A percentile compares a stretch with the other conserved stretches of the same genome.
These are phyloP conservation scores for Amphiprion ocellaris DNA, from an alignment of 2,113 vertebrate genomes.

Conservation along the genomic window DNA sequence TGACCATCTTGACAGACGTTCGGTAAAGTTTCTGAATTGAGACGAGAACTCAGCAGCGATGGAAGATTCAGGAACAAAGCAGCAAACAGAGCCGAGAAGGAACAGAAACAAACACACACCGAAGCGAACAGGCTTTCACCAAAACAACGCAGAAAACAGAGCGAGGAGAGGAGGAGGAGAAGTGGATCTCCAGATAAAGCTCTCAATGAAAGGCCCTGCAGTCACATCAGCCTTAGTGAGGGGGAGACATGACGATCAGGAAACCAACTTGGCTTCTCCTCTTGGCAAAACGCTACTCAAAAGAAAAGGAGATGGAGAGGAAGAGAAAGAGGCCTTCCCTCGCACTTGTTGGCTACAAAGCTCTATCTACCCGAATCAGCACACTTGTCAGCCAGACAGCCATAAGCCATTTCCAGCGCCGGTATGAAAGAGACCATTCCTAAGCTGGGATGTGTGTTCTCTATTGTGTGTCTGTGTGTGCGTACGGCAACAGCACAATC, in stretches of 20 bases:
- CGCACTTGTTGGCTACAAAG: conserved; percentile 77
- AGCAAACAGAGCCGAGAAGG: conserved; percentile 37
- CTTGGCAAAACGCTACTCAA: conserved; percentile 69
- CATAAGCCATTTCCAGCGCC: conserved; percentile 72
- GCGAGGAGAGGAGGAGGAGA: conserved; percentile 69
- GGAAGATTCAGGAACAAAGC: conserved; percentile 50
- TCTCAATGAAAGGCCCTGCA: conserved; percentile 76
- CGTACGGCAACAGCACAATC: conserved; percentile 42
- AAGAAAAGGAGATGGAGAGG: conserved; percentile 55
- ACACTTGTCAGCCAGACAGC: conserved; percentile 81
- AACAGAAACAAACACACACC: conserved; percentile 57
- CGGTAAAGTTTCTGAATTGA: conserved; percentile 51
- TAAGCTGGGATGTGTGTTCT: conserved; percentile 74
- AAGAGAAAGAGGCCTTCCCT: conserved; percentile 72
- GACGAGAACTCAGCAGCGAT: conserved; percentile 42
- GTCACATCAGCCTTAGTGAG: conserved; percentile 79
- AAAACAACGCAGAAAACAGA: conserved; percentile 52
- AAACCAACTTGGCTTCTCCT: conserved; percentile 76
- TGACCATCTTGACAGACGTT: conserved; percentile 18
- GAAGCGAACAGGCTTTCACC: conserved; percentile 80
- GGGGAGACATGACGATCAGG: conserved; percentile 66
- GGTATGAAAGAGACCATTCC: conserved; percentile 68
- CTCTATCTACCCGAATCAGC: conserved; percentile 81
- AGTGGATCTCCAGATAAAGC: conserved; percentile 84
- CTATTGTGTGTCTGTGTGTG: conserved; percentile 64